Percentiles rank a stretch among this genome's conserved stretches.
These are phyloP conservation scores for Hypena proboscidalis DNA, from an alignment of 2,888 invertebrate genomes.

Conservation along the genomic window DNA sequence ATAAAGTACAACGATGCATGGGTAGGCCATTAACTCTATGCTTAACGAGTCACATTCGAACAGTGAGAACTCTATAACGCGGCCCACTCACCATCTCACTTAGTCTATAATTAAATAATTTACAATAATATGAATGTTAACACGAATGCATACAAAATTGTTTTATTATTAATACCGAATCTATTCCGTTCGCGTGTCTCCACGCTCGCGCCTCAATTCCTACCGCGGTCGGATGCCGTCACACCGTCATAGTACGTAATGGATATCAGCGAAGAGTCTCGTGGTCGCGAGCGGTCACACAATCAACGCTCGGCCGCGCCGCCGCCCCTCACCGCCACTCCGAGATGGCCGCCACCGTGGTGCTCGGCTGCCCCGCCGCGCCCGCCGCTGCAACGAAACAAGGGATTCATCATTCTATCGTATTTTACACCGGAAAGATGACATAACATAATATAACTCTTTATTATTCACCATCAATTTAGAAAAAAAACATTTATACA, in stretches of 20 bases:
- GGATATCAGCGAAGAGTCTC: slow-evolving; percentile 52
- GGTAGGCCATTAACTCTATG: slow-evolving; percentile 56
- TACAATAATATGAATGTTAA: slow-evolving; percentile 76
- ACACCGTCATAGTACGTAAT: slow-evolving; percentile 50
- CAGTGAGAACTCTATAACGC: slow-evolving; percentile 49
- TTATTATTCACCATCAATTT: too few relatives aligned
- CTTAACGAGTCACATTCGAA: slow-evolving; percentile 53
- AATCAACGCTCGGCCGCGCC: slow-evolving; percentile 46
- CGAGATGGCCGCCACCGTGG: slow-evolving; percentile 82
- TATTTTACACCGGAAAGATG: too few relatives aligned
- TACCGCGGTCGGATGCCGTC: slow-evolving; percentile 42
- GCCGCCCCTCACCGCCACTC: slow-evolving; percentile 86
- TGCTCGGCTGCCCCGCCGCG: slow-evolving; percentile 84
- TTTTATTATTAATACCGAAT: slow-evolving; percentile 50
- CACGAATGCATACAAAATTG: slow-evolving; percentile 73
- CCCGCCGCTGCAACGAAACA: slow-evolving; percentile 72
- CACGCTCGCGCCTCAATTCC: slow-evolving; percentile 48
- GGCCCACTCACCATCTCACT: slow-evolving; percentile 58
- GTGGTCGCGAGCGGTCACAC: slow-evolving; percentile 29
- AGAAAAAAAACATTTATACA: too few relatives aligned
- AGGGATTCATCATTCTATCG: too few relatives aligned
- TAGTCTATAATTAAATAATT: slow-evolving; percentile 75
- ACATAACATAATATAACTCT: too few relatives aligned
- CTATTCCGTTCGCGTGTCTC: slow-evolving; percentile 40
- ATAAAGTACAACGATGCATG: slow-evolving; percentile 72